Evolutionary conservation across 2,888 invertebrate genomes (phyloP).

Genomic region (Calephelis perditalis): DNA sequence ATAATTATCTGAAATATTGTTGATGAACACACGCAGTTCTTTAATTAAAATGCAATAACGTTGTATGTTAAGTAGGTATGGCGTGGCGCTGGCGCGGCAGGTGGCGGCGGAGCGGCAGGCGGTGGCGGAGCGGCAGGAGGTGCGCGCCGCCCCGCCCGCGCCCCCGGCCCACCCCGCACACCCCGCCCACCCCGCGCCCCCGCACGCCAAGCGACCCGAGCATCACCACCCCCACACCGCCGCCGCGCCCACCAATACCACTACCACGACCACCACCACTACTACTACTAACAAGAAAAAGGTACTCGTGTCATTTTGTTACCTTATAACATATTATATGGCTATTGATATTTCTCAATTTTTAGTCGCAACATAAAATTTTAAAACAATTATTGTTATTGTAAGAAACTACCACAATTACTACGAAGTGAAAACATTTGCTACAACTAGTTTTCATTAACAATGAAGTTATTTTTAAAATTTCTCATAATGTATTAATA

Average conservation of each 20-base stretch:
- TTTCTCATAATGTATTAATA: too few relatives aligned
- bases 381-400: too few relatives aligned
- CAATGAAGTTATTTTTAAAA: too few relatives aligned
- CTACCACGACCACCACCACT: constrained; percentile 45
- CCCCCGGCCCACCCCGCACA: constrained; percentile 24
- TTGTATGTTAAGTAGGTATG: background rate
- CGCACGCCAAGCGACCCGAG: constrained; percentile 48
- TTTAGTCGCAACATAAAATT: too few relatives aligned
- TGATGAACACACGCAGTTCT: too few relatives aligned
- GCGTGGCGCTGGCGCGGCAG: constrained; percentile 20
- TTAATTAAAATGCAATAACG: too few relatives aligned
- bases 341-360: too few relatives aligned
- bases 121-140: constrained; percentile 46
- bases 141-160: constrained; percentile 37
- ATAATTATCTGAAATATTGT: too few relatives aligned
- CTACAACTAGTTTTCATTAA: too few relatives aligned
- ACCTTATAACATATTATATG: too few relatives aligned
- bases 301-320: constrained; percentile 34
- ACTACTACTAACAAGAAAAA: constrained; percentile 59
- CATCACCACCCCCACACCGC: constrained; percentile 55
- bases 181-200: constrained; percentile 24
- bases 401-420: too few relatives aligned
- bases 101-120: constrained; percentile 26
- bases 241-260: constrained; percentile 56
- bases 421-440: too few relatives aligned